A percentile compares a stretch with the other conserved stretches of the same genome.
Conservation (phyloP, 2,888 invertebrate species). For the Nymphalis polychloros region DNA sequence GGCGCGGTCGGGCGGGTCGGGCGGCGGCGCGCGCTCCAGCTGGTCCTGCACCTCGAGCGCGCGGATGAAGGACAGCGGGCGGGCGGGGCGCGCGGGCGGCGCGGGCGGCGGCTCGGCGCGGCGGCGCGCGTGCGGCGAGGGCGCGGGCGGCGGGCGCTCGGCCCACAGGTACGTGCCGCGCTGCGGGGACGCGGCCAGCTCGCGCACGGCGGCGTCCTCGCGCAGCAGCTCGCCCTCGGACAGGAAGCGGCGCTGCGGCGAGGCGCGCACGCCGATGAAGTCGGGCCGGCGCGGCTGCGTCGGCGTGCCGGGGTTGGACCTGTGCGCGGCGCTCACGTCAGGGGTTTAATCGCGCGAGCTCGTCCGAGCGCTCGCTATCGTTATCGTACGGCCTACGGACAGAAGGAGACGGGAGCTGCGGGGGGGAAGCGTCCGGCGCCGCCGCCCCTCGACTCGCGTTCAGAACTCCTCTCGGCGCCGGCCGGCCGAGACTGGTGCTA, state of each 20-base stretch:
- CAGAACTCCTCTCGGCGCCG: constrained; percentile 47
- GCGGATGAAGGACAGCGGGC: constrained; percentile 94
- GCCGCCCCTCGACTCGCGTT: constrained; percentile 56
- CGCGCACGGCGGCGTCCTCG: constrained; percentile 89
- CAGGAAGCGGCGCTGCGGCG: constrained; percentile 89
- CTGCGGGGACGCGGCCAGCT: constrained; percentile 93
- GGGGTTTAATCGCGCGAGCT: constrained; percentile 80
- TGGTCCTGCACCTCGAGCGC: constrained; percentile 95
- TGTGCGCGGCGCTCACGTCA: constrained; percentile 82
- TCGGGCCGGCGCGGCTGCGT: constrained; percentile 94
- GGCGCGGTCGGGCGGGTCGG: constrained; percentile 87
- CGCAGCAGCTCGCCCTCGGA: constrained; percentile 91
- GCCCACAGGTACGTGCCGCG: constrained; percentile 79
- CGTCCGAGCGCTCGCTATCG: constrained; percentile 80
- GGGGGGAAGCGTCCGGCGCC: constrained; percentile 74
- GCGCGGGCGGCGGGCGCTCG: constrained; percentile 74
- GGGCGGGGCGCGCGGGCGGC: constrained; percentile 70
- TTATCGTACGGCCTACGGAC: constrained; percentile 82
- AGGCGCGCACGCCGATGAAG: constrained; percentile 89
- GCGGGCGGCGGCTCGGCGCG: constrained; percentile 71
- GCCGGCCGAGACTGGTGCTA: constrained; percentile 15
- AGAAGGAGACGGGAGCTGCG: constrained; percentile 80
- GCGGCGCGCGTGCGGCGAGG: constrained; percentile 56
- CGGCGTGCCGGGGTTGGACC: constrained; percentile 96
- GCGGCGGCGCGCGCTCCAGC: constrained; percentile 87